Conservation (phyloP, 2,888 invertebrate species). For the Chymomyza procnemis region DNA sequence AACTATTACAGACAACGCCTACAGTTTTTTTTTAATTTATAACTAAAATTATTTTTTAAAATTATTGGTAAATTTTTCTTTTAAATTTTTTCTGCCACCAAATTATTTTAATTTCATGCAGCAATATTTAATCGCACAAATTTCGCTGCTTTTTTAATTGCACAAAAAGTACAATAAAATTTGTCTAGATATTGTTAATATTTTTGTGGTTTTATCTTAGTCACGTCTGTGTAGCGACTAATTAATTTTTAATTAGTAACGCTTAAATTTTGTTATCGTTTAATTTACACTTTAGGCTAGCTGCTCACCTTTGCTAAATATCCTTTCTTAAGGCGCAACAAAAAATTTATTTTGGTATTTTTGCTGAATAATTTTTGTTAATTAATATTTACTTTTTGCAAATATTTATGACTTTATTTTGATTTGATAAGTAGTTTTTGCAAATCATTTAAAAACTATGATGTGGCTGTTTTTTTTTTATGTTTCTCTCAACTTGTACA, state of each 20-base stretch:
- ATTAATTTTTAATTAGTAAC: neutral
- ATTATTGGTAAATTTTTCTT: too few relatives aligned
- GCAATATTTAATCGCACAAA: too few relatives aligned
- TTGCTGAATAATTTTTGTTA: slow-evolving; percentile 22
- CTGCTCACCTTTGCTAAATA: neutral
- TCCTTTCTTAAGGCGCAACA: neutral
- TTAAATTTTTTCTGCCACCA: too few relatives aligned
- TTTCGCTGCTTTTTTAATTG: neutral
- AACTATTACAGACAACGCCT: too few relatives aligned
- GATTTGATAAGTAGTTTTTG: slow-evolving; percentile 5
- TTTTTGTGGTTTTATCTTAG: neutral
- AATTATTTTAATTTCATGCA: too few relatives aligned
- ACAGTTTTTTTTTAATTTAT: too few relatives aligned
- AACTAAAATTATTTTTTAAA: too few relatives aligned
- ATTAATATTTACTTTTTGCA: slow-evolving; percentile 18
- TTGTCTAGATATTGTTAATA: neutral
- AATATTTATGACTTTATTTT: slow-evolving; percentile 4
- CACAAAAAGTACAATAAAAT: neutral
- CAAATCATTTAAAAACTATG: neutral
- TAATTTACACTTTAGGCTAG: neutral
- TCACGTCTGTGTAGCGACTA: neutral
- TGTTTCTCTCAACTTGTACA: neutral
- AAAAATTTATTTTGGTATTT: neutral
- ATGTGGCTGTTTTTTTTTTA: too few relatives aligned
- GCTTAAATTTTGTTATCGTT: slow-evolving; percentile 8